phyloP scores from a whole-genome alignment of 2,888 invertebrate species.

The Rosalia funebris region DNA sequence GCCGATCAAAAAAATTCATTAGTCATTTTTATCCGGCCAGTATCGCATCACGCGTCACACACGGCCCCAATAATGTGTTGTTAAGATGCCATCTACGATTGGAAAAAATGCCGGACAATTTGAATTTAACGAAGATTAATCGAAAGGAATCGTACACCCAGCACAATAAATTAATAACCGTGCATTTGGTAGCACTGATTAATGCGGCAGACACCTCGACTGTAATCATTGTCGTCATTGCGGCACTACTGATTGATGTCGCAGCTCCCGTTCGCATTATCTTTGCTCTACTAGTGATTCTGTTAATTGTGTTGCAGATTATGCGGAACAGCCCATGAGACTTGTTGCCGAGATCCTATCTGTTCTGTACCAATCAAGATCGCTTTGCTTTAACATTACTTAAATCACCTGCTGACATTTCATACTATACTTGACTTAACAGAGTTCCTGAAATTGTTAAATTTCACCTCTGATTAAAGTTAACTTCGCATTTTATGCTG shows the following conservation, averaged over 20 bases:
- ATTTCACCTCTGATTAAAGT: no score
- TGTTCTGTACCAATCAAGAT: slow-evolving; percentile 4
- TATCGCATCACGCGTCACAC: slow-evolving; percentile 53
- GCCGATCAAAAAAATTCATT: slow-evolving; percentile 47
- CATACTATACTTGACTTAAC: neutral
- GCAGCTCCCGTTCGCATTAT: slow-evolving; percentile 31
- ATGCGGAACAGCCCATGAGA: slow-evolving; percentile 6
- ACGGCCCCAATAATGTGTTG: slow-evolving; percentile 56
- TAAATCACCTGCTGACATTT: neutral
- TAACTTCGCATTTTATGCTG: no score
- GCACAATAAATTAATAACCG: slow-evolving; percentile 55
- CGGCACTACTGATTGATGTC: slow-evolving; percentile 53
- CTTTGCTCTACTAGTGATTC: slow-evolving; percentile 9
- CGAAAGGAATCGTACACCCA: slow-evolving; percentile 52
- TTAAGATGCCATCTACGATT: slow-evolving; percentile 56
- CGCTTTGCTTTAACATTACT: slow-evolving; percentile 3
- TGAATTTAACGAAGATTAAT: slow-evolving; percentile 63
- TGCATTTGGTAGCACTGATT: slow-evolving; percentile 52
- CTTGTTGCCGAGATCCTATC: slow-evolving; percentile 9
- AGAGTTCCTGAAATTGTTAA: no score
- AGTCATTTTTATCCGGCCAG: slow-evolving; percentile 56
- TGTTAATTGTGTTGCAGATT: slow-evolving; percentile 15
- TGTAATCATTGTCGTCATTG: slow-evolving; percentile 55
- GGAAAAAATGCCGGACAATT: slow-evolving; percentile 52
- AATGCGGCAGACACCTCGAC: slow-evolving; percentile 48